Evolutionary conservation across 2,888 invertebrate species (phyloP).

Genomic region (Pseudolycoriella hygida): DNA sequence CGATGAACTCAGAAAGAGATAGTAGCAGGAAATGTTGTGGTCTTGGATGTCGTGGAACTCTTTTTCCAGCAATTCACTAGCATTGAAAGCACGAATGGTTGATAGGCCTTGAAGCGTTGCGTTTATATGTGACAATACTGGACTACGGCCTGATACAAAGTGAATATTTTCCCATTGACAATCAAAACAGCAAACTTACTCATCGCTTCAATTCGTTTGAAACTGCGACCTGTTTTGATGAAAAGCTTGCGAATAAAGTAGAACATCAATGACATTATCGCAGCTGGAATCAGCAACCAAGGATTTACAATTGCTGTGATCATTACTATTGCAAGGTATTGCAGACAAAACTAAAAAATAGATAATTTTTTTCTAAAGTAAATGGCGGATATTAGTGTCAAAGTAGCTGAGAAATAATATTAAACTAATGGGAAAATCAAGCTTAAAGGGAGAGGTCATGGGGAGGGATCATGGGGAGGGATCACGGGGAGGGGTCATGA

Average conservation of each 20-base stretch:
- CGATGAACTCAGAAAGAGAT: slow-evolving; percentile 67
- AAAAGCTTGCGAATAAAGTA: slow-evolving; percentile 37
- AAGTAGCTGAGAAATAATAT: no score
- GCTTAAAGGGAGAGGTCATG: no score
- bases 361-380: no score
- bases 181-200: slow-evolving; percentile 13
- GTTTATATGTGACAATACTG: slow-evolving; percentile 60
- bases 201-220: slow-evolving; percentile 30
- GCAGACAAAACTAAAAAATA: slow-evolving; percentile 15
- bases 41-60: slow-evolving; percentile 36
- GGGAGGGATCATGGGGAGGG: no score
- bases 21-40: slow-evolving; percentile 47
- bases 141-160: slow-evolving; percentile 44
- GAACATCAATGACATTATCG: slow-evolving; percentile 38
- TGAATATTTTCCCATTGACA: background rate
- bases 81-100: slow-evolving; percentile 56
- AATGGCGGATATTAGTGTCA: no score
- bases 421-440: no score
- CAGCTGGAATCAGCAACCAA: slow-evolving; percentile 39
- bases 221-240: slow-evolving; percentile 34
- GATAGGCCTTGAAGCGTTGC: slow-evolving; percentile 56
- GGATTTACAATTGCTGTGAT: slow-evolving; percentile 46
- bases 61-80: slow-evolving; percentile 44
- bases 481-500: no score
- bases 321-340: slow-evolving; percentile 33